Evolutionary conservation across 2,888 invertebrate species (phyloP), one percentile per base, ranked within the genome.

Genomic region (Emmelina monodactyla): DNA sequence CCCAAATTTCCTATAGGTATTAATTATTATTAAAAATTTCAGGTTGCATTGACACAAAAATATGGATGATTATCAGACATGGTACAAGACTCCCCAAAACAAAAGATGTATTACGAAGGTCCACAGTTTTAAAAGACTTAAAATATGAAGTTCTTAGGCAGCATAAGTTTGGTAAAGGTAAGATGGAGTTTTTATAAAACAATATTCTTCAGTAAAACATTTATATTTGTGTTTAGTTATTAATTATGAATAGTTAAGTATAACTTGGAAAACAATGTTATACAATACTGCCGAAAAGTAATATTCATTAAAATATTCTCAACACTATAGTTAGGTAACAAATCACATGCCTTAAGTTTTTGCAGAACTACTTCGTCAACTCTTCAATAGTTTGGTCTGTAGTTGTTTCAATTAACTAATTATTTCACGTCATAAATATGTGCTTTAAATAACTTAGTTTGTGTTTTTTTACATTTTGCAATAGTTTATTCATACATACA

Each of bases 51-150:
- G 82, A 85, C 31, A 64, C 68, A 28, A 88, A 88, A 61, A 84
- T 89, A 40, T 92, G 92, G 92, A 82, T 89, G 65, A 51, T 91
- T 13, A 62, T 88, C 25, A 82, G 92, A 3, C 92, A 92, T 67
- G 92, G 92, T 2, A 88, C 90, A n/a, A 82, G 92, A 43, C 82
- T 86, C 59, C 91, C 91, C 0, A 83, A 84, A 45, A 59, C 62
- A 34, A 76, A 83, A 40, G 75, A 85, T 28, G 84, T 89, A 36
- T 41, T 58, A 6, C 58, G 58, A 16, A 84, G 87, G 62, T 76
- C 71, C 28, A 63, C 66, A 1, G 62, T 73, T 32, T 62, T 91
- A 7, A 75, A 76, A 16, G 53, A 70, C 28, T 58, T 88, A 15
- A 80, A 79, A 47, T 57, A 80, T 48, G 62, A 79, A 43, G 83